These are phyloP conservation scores for Pteronura brasiliensis DNA, from an alignment of 2,113 vertebrate species.

Conservation along the genomic window DNA sequence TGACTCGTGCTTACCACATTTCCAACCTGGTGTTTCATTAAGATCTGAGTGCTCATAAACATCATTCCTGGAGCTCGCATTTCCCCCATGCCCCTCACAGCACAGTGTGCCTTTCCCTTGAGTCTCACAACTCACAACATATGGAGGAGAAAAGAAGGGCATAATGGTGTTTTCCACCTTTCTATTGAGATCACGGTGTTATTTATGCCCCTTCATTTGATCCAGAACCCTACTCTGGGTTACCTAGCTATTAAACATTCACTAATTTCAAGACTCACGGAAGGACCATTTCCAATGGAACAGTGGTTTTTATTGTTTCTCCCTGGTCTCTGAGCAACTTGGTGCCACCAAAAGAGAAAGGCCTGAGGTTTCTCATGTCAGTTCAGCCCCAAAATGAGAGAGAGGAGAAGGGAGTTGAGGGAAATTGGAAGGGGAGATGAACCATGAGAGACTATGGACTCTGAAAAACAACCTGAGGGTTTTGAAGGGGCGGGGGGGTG, in stretches of 20 bases:
- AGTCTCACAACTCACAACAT: background rate
- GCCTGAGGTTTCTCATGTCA: background rate
- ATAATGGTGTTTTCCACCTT: background rate
- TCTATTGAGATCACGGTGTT: background rate
- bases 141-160: background rate
- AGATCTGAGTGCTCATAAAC: background rate
- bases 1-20: background rate
- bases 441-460: too few species aligned
- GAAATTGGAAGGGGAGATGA: too few species aligned
- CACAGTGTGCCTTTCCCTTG: background rate
- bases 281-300: background rate
- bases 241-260: background rate
- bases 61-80: background rate
- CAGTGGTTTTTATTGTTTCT: background rate
- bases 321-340: background rate
- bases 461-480: too few species aligned
- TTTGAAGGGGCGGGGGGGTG: too few species aligned
- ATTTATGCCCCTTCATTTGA: conserved; percentile 6
- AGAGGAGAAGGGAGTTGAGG: too few species aligned
- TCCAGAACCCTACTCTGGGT: background rate
- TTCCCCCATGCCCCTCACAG: background rate
- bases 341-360: background rate
- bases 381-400: background rate
- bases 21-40: conserved; percentile 13
- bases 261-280: background rate